Conservation (phyloP, 2,113 vertebrate species). For the Eubucco bourcierii region DNA sequence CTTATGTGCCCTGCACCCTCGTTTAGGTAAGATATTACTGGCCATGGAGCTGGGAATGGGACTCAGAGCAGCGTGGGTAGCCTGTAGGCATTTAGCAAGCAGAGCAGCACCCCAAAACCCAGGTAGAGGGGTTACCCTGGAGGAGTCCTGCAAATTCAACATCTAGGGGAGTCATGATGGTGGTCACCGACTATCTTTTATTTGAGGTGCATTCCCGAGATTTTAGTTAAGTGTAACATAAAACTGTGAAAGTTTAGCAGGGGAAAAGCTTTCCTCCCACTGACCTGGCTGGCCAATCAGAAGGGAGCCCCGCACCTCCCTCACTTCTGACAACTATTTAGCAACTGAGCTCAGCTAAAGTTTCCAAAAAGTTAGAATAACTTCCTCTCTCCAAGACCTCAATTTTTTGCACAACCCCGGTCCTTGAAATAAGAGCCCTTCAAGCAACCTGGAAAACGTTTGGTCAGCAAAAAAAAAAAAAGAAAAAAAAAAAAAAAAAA, state of each 20-base stretch:
- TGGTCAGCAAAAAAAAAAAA: conserved; percentile 59
- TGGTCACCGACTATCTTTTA: conserved; percentile 15
- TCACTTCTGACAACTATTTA: conserved; percentile 92
- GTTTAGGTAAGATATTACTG: fast-evolving
- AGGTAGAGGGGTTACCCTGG: fast-evolving
- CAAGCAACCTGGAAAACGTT: conserved; percentile 69
- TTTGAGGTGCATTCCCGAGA: conserved; percentile 58
- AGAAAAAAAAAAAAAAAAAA: background rate
- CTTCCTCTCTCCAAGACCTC: conserved; percentile 81
- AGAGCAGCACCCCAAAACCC: background rate
- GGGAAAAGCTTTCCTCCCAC: conserved; percentile 81
- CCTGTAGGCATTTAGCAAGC: background rate
- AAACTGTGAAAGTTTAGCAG: conserved; percentile 71
- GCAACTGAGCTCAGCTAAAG: conserved; percentile 89
- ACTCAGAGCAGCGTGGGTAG: background rate
- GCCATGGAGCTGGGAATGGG: fast-evolving
- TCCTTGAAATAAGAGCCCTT: conserved; percentile 76
- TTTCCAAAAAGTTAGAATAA: conserved; percentile 90
- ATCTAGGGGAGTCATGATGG: background rate
- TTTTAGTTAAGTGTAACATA: conserved; percentile 67
- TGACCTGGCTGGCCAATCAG: conserved; percentile 76
- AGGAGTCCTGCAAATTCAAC: background rate
- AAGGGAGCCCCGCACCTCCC: conserved; percentile 79
- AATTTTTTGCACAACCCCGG: conserved; percentile 69
- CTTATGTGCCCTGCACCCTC: fast-evolving